Evolutionary conservation across 2,797 vertebrate genomes (phyloP).

Genomic region (Naso thynnoides): DNA sequence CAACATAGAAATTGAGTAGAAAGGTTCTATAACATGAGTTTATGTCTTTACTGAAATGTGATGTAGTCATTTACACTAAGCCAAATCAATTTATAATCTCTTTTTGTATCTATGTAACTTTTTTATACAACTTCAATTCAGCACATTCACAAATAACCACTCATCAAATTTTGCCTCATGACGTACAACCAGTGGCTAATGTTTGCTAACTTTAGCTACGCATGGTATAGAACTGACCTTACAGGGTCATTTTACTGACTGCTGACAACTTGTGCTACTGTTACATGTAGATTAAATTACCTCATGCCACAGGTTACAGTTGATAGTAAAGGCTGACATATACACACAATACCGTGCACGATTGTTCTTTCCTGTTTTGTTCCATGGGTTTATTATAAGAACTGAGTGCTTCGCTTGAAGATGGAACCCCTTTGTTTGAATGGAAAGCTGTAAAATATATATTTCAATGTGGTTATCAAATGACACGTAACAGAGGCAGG

Average conservation of each 20-base stretch:
- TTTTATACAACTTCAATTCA: neutral
- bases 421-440: neutral
- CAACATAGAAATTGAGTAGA: neutral
- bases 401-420: neutral
- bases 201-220: constrained; percentile 1
- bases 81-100: constrained; percentile 4
- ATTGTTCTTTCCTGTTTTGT: neutral
- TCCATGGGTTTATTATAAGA: constrained; percentile 13
- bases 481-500: no score
- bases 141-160: neutral
- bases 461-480: no score
- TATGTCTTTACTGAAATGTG: constrained; percentile 1
- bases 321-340: neutral
- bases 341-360: neutral
- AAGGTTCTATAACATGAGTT: constrained; percentile 3
- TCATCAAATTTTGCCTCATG: neutral
- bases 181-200: constrained; percentile 9
- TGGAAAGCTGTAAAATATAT: no score
- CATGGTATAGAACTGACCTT: neutral
- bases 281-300: neutral
- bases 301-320: neutral
- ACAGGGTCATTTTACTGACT: neutral
- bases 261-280: neutral
- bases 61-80: constrained; percentile 2
- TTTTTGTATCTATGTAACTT: neutral